phyloP scores from a whole-genome alignment of 2,113 vertebrate species.

The Struthidea cinerea region DNA sequence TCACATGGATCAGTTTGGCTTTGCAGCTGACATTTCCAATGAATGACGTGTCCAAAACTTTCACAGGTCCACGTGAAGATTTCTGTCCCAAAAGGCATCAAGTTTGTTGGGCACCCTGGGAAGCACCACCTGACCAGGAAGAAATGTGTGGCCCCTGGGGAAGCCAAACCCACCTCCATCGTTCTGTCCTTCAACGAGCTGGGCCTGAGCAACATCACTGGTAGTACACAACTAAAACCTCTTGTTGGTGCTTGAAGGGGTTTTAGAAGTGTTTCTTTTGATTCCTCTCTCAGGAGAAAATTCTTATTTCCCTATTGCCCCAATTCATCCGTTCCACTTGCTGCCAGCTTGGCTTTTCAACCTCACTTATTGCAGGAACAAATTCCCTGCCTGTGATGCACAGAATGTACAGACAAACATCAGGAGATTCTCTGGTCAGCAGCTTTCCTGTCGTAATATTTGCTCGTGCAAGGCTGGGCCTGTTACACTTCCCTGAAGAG shows the following conservation, averaged over 20 bases:
- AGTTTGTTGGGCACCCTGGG: conserved; percentile 88
- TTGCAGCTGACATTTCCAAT: background rate
- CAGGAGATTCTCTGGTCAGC: background rate
- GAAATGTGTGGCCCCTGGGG: conserved; percentile 82
- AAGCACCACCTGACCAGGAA: conserved; percentile 87
- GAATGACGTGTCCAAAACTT: background rate
- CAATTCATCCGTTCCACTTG: background rate
- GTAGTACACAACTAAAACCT: conserved; percentile 46
- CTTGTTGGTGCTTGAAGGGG: background rate
- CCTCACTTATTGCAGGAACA: background rate
- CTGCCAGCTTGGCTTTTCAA: background rate
- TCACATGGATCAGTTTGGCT: background rate
- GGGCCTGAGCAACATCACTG: conserved; percentile 85
- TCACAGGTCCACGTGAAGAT: conserved; percentile 88
- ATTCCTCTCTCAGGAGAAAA: background rate
- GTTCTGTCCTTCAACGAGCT: conserved; percentile 86
- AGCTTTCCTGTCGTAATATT: background rate
- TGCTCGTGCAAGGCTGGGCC: background rate
- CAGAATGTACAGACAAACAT: background rate
- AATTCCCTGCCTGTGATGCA: background rate
- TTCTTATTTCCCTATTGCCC: background rate
- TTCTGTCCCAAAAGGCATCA: conserved; percentile 85
- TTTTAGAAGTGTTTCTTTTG: background rate
- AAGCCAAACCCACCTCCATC: conserved; percentile 83
- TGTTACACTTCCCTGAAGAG: background rate